Percentiles rank a stretch among this genome's conserved stretches.
Evolutionary conservation across 2,797 vertebrate genomes (phyloP).

Genomic region (Taeniopygia guttata): DNA sequence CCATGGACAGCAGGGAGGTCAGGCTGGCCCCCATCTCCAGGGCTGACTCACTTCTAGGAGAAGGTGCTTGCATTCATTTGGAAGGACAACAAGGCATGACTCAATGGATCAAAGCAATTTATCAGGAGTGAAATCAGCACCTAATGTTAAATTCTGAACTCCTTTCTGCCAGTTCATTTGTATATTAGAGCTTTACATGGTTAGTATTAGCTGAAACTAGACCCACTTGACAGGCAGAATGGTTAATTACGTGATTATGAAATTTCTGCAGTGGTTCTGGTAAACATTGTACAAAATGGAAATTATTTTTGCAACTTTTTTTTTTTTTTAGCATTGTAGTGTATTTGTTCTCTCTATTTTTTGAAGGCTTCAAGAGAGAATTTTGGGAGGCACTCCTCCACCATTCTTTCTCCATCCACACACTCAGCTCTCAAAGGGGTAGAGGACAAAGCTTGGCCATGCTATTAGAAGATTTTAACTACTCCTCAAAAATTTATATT

Average conservation of each 20-base stretch:
- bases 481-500: not conserved
- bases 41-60: constrained; percentile 26
- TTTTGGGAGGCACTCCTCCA: not conserved
- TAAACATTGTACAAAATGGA: not conserved
- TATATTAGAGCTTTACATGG: constrained; percentile 30
- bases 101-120: constrained; percentile 58
- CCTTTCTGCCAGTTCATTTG: constrained; percentile 7
- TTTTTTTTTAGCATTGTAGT: not conserved
- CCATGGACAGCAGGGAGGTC: not conserved
- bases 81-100: constrained; percentile 47
- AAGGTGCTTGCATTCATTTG: constrained; percentile 42
- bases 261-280: not conserved
- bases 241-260: not conserved
- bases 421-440: not conserved
- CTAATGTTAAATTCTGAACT: constrained; percentile 37
- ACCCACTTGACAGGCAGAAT: constrained; percentile 12
- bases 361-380: not conserved
- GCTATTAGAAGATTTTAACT: not conserved
- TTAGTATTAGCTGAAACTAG: constrained; percentile 24
- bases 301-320: not conserved
- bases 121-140: constrained; percentile 48
- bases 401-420: not conserved
- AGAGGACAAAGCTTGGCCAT: not conserved
- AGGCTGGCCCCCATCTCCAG: constrained; percentile 4
- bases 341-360: not conserved